These are phyloP conservation scores for Enteromius mattozi DNA, from an alignment of 2,797 vertebrate species.

Conservation along the genomic window DNA sequence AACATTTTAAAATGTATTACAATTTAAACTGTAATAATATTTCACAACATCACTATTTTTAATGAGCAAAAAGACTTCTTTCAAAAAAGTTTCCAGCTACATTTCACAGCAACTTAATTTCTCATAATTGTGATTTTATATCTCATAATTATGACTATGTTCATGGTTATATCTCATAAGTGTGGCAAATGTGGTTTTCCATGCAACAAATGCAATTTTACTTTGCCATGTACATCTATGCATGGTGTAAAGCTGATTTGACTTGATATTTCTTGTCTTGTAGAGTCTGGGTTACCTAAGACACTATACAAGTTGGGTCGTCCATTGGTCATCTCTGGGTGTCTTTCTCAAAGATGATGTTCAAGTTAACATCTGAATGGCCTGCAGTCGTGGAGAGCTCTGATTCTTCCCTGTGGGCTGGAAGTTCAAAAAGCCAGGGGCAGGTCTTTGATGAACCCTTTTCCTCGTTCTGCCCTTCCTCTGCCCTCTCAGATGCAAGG, in stretches of 20 bases:
- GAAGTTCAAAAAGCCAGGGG: constrained; percentile 52
- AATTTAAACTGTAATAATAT: not conserved
- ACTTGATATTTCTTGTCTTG: not conserved
- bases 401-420: constrained; percentile 39
- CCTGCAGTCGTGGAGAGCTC: constrained; percentile 47
- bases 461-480: constrained; percentile 62
- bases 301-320: not conserved
- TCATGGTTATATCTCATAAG: not conserved
- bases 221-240: not conserved
- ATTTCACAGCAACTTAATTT: not conserved
- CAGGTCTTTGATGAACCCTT: constrained; percentile 62
- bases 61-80: not conserved
- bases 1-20: not conserved
- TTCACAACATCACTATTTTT: not conserved
- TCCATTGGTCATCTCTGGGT: constrained; percentile 18
- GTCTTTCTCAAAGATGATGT: constrained; percentile 20
- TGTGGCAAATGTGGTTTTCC: no score
- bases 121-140: not conserved
- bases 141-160: not conserved
- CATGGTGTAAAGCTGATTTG: not conserved
- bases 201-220: not conserved
- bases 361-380: constrained; percentile 51
- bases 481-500: constrained; percentile 65
- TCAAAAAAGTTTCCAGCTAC: not conserved
- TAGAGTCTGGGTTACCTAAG: not conserved